Conservation (phyloP, 2,797 vertebrate species). For the Myotis findleyi region DNA sequence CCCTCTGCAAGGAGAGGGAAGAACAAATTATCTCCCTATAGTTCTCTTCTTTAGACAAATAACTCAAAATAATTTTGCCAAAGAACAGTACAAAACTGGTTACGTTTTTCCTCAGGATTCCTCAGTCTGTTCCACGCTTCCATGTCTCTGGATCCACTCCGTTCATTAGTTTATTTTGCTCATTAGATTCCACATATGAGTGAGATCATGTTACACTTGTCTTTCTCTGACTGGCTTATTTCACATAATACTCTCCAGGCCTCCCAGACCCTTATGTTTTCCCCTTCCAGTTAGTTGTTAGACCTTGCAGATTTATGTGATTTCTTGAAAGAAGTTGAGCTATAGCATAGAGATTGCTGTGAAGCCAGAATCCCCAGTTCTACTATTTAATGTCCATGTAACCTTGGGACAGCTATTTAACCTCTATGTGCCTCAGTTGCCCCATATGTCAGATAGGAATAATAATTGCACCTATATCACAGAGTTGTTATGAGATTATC, state of each 20-base stretch:
- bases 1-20: not conserved
- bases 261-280: not conserved
- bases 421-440: not conserved
- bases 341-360: not conserved
- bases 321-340: not conserved
- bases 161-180: too few relatives aligned
- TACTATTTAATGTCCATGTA: not conserved
- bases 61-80: not conserved
- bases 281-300: not conserved
- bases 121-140: too few relatives aligned
- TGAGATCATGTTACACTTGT: too few relatives aligned
- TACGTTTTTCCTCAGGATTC: not conserved
- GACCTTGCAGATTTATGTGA: not conserved
- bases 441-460: not conserved
- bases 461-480: not conserved
- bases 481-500: not conserved
- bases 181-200: too few relatives aligned
- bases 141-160: too few relatives aligned
- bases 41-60: constrained; percentile 2
- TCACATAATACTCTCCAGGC: not conserved
- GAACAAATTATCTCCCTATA: not conserved
- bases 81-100: not conserved
- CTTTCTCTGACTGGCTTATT: too few relatives aligned
- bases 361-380: not conserved
- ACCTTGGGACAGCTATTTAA: not conserved